phyloP scores from a whole-genome alignment of 2,797 vertebrate species.

The Pyrocephalus nanus region DNA sequence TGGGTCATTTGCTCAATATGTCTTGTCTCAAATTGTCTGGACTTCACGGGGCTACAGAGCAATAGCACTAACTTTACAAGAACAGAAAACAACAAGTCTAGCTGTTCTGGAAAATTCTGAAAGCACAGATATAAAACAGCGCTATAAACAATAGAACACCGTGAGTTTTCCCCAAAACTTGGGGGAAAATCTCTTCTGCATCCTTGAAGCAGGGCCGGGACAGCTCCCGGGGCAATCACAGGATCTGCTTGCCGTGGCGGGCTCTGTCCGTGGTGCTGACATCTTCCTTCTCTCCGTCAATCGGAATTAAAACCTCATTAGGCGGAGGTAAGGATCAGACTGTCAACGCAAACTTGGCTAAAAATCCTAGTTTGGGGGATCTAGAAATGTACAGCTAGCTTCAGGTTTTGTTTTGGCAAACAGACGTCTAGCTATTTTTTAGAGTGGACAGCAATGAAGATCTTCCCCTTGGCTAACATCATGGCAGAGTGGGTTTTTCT shows the following conservation, averaged over 20 bases:
- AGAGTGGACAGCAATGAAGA: background rate
- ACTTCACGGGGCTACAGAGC: background rate
- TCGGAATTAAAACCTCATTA: background rate
- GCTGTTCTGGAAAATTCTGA: background rate
- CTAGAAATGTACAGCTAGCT: background rate
- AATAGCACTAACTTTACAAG: rapidly evolving
- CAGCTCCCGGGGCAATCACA: background rate
- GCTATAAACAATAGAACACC: background rate
- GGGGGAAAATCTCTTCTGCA: background rate
- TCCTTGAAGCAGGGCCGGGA: background rate
- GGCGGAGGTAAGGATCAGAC: background rate
- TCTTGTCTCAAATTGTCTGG: background rate
- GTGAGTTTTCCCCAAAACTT: rapidly evolving
- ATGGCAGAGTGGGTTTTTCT: background rate
- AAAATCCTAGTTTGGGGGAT: background rate
- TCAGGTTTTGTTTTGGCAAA: background rate
- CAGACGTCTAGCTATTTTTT: background rate
- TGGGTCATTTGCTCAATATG: rapidly evolving
- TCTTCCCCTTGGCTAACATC: background rate
- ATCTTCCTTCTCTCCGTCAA: rapidly evolving
- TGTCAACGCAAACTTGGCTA: rapidly evolving
- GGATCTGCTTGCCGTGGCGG: rapidly evolving
- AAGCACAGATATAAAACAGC: background rate
- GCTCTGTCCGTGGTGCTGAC: conserved; percentile 81
- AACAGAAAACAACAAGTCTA: background rate